These are phyloP conservation scores for Cyprinus carpio DNA, from an alignment of 2,113 vertebrate genomes.

Conservation along the genomic window DNA sequence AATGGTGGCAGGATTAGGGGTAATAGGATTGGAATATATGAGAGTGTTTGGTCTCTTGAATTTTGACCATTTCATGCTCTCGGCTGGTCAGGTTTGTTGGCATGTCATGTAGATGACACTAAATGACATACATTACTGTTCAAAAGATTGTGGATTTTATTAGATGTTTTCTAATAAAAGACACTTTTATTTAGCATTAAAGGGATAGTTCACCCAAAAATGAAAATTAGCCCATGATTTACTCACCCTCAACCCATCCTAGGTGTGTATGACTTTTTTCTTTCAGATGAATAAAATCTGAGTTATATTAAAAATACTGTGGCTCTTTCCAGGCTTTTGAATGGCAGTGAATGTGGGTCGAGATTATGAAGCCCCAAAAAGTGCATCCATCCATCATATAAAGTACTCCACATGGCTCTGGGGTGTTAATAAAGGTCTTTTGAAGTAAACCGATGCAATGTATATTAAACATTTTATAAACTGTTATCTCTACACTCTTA, in stretches of 20 bases:
- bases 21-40: background rate
- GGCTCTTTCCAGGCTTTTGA: too few relatives aligned
- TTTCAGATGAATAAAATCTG: too few relatives aligned
- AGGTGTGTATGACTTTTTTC: too few relatives aligned
- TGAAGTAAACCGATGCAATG: background rate
- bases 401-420: too few relatives aligned
- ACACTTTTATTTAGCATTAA: too few relatives aligned
- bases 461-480: background rate
- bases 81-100: background rate
- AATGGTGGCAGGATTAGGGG: too few relatives aligned
- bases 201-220: too few relatives aligned
- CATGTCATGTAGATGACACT: background rate
- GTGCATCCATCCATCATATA: too few relatives aligned
- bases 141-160: too few relatives aligned
- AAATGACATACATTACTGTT: background rate
- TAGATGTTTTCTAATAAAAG: too few relatives aligned
- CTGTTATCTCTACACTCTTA: background rate
- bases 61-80: background rate
- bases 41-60: background rate
- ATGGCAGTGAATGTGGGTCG: background rate
- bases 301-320: background rate
- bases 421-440: background rate
- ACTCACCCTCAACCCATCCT: too few relatives aligned
- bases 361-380: background rate
- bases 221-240: too few relatives aligned